Percentiles rank a stretch among this genome's conserved stretches.
Evolutionary conservation across 37 sponge, comb jelly and placozoan genomes (phyloP).

Genomic region (Diacarnus erythraeanus): DNA sequence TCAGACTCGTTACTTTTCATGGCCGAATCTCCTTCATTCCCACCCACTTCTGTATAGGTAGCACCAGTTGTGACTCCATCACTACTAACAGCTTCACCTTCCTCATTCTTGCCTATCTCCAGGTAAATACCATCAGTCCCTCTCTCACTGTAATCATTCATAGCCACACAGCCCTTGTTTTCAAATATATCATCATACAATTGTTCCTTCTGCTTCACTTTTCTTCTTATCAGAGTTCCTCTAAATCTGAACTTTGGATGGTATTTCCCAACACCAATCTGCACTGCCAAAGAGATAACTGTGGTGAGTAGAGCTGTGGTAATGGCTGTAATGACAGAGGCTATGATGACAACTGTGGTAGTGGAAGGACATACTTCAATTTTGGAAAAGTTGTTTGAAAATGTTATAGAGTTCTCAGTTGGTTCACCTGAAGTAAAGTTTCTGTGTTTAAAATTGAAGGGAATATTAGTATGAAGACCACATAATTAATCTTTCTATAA

Average conservation of each 20-base stretch:
- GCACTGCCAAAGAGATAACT: not conserved
- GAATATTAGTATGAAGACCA: no score
- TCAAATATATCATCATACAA: no score
- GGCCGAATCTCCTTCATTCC: not conserved
- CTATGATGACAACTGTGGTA: not conserved
- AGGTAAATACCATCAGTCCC: not conserved
- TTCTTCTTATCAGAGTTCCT: not conserved
- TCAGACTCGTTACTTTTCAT: not conserved
- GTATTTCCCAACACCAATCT: not conserved
- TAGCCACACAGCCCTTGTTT: no score
- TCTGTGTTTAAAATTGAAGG: not conserved
- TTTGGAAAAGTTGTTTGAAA: no score
- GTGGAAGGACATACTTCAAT: no score
- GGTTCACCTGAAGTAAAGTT: no score
- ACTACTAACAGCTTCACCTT: no score
- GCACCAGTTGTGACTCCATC: not conserved
- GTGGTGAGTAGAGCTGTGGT: not conserved
- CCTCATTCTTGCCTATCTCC: not conserved
- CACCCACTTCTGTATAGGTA: not conserved
- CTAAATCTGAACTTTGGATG: not conserved
- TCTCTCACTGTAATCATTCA: no score
- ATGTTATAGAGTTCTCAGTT: no score
- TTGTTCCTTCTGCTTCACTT: no score
- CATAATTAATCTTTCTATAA: no score
- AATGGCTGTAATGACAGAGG: not conserved